Evolutionary conservation across 2,888 invertebrate genomes (phyloP).

Genomic region (Nymphalis urticae): DNA sequence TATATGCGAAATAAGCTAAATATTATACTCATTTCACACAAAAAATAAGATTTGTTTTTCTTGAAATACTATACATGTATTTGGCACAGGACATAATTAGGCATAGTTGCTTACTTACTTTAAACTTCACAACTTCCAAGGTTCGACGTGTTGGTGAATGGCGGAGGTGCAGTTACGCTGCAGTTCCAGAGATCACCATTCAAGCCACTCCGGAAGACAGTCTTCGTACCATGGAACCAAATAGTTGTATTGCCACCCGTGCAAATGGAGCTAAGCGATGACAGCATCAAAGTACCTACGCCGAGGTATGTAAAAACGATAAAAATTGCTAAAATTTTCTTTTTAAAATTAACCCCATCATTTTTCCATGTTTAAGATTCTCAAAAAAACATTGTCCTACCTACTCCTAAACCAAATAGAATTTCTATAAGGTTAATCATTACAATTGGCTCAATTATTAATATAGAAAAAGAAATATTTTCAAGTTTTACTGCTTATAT

Average conservation of each 20-base stretch:
- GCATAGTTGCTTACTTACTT: neutral
- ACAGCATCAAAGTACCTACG: conserved; percentile 80
- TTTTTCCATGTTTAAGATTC: neutral
- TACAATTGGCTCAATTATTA: no score
- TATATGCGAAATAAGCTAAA: no score
- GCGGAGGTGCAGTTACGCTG: conserved; percentile 97
- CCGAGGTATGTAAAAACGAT: conserved; percentile 58
- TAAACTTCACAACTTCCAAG: conserved; percentile 70
- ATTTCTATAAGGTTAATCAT: no score
- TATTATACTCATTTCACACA: no score
- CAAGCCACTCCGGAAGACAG: conserved; percentile 91
- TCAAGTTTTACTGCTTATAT: neutral
- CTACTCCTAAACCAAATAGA: neutral
- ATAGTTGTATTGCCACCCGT: conserved; percentile 96
- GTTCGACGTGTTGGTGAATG: conserved; percentile 99
- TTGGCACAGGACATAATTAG: neutral
- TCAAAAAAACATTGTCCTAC: neutral
- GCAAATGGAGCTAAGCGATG: conserved; percentile 91
- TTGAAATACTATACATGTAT: no score
- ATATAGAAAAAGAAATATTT: neutral
- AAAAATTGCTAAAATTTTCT: neutral
- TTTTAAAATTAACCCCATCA: neutral
- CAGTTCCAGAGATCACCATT: conserved; percentile 98
- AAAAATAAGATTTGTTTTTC: no score
- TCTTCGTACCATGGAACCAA: conserved; percentile 98